Evolutionary conservation across 2,797 vertebrate species (phyloP).

Genomic region (Falco cherrug): DNA sequence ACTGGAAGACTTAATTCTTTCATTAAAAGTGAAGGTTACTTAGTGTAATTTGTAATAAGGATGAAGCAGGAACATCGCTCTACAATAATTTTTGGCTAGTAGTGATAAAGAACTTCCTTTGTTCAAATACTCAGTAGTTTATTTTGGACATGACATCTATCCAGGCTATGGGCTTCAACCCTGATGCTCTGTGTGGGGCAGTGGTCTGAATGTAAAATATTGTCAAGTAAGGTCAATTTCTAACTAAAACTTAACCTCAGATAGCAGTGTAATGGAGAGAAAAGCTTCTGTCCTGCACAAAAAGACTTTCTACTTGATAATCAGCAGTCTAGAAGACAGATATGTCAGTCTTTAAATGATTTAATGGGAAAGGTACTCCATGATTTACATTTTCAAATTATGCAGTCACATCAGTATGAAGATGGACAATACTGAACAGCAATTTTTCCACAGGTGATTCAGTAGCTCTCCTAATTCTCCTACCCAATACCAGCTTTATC

Average conservation of each 20-base stretch:
- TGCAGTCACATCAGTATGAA: neutral
- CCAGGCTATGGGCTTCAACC: neutral
- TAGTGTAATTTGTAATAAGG: neutral
- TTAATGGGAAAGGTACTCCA: neutral
- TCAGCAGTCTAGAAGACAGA: neutral
- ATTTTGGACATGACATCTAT: neutral
- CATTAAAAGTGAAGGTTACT: neutral
- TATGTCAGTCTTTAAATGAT: neutral
- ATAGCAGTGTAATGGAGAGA: neutral
- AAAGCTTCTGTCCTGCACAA: neutral
- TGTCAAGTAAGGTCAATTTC: neutral
- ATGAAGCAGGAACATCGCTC: neutral
- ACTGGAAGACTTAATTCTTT: neutral
- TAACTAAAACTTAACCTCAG: neutral
- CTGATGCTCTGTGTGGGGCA: neutral
- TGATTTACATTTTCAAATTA: slow-evolving; percentile 10
- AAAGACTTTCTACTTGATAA: neutral
- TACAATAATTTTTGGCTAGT: neutral
- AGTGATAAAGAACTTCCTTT: neutral
- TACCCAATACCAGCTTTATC: neutral
- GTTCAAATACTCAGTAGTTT: neutral
- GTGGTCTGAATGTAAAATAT: neutral
- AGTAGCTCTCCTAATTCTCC: neutral
- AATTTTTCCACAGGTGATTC: slow-evolving; percentile 23
- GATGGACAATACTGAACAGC: slow-evolving; percentile 1